A percentile compares a stretch with the other conserved stretches of the same genome.
Evolutionary conservation across 2,113 vertebrate genomes (phyloP).

Genomic region (Cyanistes caeruleus): DNA sequence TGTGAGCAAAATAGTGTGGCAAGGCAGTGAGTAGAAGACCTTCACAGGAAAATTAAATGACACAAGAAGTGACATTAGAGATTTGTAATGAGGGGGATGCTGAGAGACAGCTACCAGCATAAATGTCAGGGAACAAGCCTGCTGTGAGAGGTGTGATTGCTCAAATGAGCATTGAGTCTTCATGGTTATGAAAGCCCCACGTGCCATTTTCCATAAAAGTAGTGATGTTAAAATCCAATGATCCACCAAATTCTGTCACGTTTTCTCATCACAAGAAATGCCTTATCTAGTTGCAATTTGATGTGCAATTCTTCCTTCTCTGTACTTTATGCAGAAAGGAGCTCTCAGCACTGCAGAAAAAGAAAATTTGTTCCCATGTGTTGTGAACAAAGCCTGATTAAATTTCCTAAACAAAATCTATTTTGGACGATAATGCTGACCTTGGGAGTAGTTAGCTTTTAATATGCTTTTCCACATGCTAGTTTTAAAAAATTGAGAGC

Average conservation of each 20-base stretch:
- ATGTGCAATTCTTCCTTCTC: neutral
- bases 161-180: neutral
- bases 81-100: constrained; percentile 28
- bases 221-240: neutral
- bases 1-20: neutral
- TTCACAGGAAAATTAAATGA: constrained; percentile 39
- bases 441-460: neutral
- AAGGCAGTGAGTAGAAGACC: neutral
- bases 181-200: neutral
- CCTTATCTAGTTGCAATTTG: neutral
- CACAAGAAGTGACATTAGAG: neutral
- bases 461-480: neutral
- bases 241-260: constrained; percentile 10
- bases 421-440: neutral
- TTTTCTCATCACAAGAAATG: constrained; percentile 5
- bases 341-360: neutral
- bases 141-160: constrained; percentile 32
- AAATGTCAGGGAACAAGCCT: constrained; percentile 46
- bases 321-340: neutral
- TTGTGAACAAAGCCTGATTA: neutral
- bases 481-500: neutral
- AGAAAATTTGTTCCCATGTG: neutral
- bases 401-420: neutral
- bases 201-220: neutral
- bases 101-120: neutral